A percentile compares a stretch with the other conserved stretches of the same genome.
These are phyloP conservation scores for Rhinopomastus cyanomelas DNA, from an alignment of 2,113 vertebrate species.

Conservation along the genomic window DNA sequence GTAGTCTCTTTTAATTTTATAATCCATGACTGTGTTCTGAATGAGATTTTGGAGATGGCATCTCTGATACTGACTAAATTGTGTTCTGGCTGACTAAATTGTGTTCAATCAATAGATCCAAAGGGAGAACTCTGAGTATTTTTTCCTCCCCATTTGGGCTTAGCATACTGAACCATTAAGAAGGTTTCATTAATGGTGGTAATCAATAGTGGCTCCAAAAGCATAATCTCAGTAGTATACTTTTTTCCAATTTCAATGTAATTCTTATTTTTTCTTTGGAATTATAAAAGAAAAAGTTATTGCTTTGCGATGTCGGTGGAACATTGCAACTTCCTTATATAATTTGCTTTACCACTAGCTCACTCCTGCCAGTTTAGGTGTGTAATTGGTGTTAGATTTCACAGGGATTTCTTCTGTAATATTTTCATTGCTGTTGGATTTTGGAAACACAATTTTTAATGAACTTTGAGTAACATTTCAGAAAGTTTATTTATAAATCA, in stretches of 20 bases:
- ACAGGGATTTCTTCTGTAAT: not conserved
- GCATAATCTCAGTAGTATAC: not conserved
- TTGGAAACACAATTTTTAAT: not conserved
- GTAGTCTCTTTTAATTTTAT: not conserved
- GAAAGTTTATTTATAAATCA: not conserved
- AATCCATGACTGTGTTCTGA: not conserved
- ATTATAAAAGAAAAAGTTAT: not conserved
- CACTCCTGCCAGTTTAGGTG: not conserved
- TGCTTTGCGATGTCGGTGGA: not conserved
- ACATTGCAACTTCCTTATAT: not conserved
- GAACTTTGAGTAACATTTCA: conserved; percentile 1
- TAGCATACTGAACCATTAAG: not conserved
- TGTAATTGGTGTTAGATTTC: not conserved
- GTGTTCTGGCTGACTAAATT: not conserved
- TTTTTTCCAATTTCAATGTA: not conserved
- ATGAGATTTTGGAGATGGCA: not conserved
- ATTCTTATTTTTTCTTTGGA: not conserved
- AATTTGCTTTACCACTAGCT: not conserved
- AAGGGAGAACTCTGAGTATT: not conserved
- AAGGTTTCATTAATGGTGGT: not conserved
- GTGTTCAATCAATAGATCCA: not conserved
- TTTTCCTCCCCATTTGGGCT: not conserved
- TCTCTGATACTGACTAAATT: not conserved
- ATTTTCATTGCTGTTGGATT: not conserved
- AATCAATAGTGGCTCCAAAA: not conserved